Evolutionary conservation across 35 echinoderm and acorn worm species (phyloP).

Genomic region (Lytechinus pictus): DNA sequence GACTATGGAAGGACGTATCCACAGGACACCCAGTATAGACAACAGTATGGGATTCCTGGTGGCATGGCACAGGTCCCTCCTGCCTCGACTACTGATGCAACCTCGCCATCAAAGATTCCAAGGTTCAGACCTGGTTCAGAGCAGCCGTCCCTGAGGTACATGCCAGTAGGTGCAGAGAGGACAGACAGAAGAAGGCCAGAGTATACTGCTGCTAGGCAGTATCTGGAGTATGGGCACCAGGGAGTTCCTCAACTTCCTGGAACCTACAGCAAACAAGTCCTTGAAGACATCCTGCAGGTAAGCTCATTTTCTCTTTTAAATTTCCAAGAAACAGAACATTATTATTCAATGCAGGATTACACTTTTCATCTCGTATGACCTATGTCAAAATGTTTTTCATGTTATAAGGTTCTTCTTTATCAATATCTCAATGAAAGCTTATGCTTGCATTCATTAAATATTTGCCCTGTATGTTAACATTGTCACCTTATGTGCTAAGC

Average conservation of each 20-base stretch:
- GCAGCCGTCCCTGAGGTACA: neutral
- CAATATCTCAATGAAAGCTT: too few relatives aligned
- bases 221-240: neutral
- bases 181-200: slow-evolving; percentile 16
- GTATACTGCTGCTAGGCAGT: slow-evolving; percentile 23
- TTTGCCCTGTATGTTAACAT: too few relatives aligned
- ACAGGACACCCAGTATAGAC: slow-evolving; percentile 17
- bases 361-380: too few relatives aligned
- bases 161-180: slow-evolving; percentile 32
- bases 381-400: too few relatives aligned
- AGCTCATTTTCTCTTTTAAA: neutral
- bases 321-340: neutral
- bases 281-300: slow-evolving; percentile 79
- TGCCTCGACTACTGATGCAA: neutral
- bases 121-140: neutral
- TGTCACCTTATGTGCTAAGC: too few relatives aligned
- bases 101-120: slow-evolving; percentile 38
- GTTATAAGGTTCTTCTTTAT: too few relatives aligned
- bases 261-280: slow-evolving; percentile 77
- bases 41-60: neutral
- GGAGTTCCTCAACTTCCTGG: slow-evolving; percentile 63
- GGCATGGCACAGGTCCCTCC: neutral
- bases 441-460: too few relatives aligned
- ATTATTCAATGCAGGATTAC: too few relatives aligned
- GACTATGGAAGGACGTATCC: neutral